Conservation (phyloP, 2,888 invertebrate species). For the Parnassius glacialis region DNA sequence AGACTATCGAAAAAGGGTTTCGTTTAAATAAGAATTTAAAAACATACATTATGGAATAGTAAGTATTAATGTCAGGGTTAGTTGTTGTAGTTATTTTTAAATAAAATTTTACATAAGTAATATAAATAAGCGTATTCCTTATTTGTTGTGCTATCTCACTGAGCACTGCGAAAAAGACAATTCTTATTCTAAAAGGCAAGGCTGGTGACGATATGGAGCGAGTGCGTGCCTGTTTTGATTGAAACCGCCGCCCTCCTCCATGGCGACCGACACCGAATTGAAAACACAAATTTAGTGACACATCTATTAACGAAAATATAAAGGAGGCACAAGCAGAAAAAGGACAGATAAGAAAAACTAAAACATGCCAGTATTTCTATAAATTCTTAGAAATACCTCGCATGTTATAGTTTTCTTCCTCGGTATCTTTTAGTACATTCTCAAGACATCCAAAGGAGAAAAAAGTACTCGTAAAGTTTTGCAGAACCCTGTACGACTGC, state of each 20-base stretch:
- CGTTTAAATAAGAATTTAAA: too few relatives aligned
- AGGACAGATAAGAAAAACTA: slow-evolving; percentile 44
- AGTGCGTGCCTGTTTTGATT: slow-evolving; percentile 79
- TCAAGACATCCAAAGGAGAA: neutral
- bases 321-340: slow-evolving; percentile 62
- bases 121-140: slow-evolving; percentile 47
- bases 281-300: slow-evolving; percentile 78
- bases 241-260: slow-evolving; percentile 57
- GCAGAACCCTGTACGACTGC: neutral
- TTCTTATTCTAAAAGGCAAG: slow-evolving; percentile 79
- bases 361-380: slow-evolving; percentile 36
- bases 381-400: too few relatives aligned
- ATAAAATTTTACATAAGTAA: neutral
- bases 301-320: slow-evolving; percentile 74
- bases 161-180: slow-evolving; percentile 77
- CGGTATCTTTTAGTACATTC: too few relatives aligned
- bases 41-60: too few relatives aligned
- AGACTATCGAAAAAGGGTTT: too few relatives aligned
- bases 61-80: too few relatives aligned
- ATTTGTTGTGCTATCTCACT: slow-evolving; percentile 49
- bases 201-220: slow-evolving; percentile 73
- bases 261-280: slow-evolving; percentile 64
- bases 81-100: neutral
- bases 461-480: slow-evolving; percentile 1
- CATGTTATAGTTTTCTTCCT: too few relatives aligned